A percentile compares a stretch with the other conserved stretches of the same genome.
These are phyloP conservation scores for Peromyscus polionotus DNA, from an alignment of 2,113 vertebrate species.

Conservation along the genomic window DNA sequence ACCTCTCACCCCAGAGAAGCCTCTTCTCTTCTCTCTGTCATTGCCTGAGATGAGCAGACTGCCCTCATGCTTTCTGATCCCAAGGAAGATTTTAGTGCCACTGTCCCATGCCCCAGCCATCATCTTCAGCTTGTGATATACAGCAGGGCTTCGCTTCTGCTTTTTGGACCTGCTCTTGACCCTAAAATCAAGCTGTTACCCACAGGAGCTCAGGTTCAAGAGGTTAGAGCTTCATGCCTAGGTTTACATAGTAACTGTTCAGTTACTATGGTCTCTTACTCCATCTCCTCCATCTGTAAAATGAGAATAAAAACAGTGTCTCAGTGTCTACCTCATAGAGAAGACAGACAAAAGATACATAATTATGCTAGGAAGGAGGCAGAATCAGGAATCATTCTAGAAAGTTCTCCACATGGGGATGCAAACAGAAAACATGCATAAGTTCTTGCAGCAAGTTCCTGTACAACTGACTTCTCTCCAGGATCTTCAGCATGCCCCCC, in stretches of 20 bases:
- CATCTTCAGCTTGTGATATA: background rate
- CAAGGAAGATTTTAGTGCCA: background rate
- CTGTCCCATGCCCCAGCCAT: too few species aligned
- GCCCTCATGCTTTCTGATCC: background rate
- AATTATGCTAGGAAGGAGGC: background rate
- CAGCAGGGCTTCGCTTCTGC: background rate
- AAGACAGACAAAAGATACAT: background rate
- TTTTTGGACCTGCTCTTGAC: too few species aligned
- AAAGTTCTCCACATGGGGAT: background rate
- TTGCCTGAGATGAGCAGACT: background rate
- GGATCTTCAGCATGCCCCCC: rapidly evolving
- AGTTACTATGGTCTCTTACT: background rate
- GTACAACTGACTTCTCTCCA: too few species aligned
- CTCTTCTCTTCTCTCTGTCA: background rate
- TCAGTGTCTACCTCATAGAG: too few species aligned
- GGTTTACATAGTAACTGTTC: background rate
- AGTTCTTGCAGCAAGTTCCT: background rate
- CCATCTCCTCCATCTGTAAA: background rate
- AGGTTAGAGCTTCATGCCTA: too few species aligned
- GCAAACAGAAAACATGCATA: rapidly evolving
- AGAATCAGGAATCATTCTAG: background rate
- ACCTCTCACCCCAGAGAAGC: too few species aligned
- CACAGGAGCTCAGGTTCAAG: background rate
- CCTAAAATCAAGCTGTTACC: background rate
- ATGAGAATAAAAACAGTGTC: background rate